These are phyloP conservation scores for Tenodera sinensis DNA, from an alignment of 2,888 invertebrate species.

Conservation along the genomic window DNA sequence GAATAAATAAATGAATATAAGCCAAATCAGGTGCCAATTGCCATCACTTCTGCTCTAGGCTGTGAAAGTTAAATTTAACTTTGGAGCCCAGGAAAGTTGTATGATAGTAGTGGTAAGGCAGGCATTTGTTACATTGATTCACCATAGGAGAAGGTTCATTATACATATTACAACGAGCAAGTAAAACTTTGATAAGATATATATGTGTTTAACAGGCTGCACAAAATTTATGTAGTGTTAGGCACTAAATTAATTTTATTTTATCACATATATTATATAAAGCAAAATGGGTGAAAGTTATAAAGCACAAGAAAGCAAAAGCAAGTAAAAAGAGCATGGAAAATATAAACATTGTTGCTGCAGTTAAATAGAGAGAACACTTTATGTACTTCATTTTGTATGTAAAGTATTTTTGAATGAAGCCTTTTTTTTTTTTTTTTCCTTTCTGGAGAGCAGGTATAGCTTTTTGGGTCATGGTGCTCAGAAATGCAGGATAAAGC, in stretches of 20 bases:
- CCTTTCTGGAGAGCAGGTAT: not conserved
- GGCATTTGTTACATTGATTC: not conserved
- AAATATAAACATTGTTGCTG: not conserved
- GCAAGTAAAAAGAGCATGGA: not conserved
- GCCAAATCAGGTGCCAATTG: not conserved
- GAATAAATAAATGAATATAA: too few species aligned
- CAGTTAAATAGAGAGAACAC: not conserved
- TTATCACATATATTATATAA: not conserved
- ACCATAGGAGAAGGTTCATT: not conserved
- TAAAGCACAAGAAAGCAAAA: not conserved
- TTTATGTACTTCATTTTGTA: not conserved
- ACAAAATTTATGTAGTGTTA: not conserved
- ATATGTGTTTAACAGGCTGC: not conserved
- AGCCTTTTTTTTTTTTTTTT: too few species aligned
- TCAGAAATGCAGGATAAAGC: not conserved
- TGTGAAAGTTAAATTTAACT: not conserved
- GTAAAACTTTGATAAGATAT: not conserved
- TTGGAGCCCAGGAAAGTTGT: not conserved
- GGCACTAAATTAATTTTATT: not conserved
- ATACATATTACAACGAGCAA: not conserved
- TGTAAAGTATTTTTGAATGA: not conserved
- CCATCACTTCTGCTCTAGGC: not conserved
- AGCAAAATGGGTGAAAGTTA: not conserved
- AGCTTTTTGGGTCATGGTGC: not conserved
- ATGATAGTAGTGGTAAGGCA: not conserved